Evolutionary conservation across 1,140 invertebrate genomes (phyloP), one percentile per base, ranked within the genome.

Genomic region (Chionoecetes opilio): DNA sequence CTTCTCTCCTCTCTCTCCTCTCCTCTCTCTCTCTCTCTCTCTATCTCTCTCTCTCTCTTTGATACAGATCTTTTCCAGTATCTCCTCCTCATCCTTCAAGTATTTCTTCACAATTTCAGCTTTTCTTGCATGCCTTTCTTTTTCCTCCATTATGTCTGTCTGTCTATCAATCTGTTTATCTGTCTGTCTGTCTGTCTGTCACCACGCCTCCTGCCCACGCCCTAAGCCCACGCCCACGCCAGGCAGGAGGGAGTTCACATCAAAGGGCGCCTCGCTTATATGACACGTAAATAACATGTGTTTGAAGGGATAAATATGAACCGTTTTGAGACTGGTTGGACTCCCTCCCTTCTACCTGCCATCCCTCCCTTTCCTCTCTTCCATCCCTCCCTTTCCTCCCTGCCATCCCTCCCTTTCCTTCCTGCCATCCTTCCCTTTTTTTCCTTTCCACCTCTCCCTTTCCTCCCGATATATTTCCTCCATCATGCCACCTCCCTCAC

Each of bases 121-220:
- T n/a, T n/a, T n/a, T n/a, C n/a, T n/a, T n/a, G n/a, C n/a, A n/a
- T 34, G 14, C 37, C 32, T 34, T 38, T 34, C 32, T n/a, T 26
- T 34, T 34, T 38, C n/a, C n/a, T 34, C 32, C 85, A 26, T 29
- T 87, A 11, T 86, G 14, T 86, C 85, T 86, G 14, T 86, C 85
- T 29, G 14, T 86, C 85, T 86, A 11, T 86, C 85, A 31, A 11
- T 87, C 85, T 87, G 31, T 87, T 32, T 87, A 29, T 87, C 85
- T 87, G 31, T 87, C 85, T 91, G 17, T 41, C 41, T 38, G n/a
- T 91, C 63, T 75, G 21, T 75, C 63, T 75, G 63, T 75, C 63
- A 26, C 63, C n/a, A 75, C 63, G 63, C 63, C 63, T 75, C 63
- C 26, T 75, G n/a, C 63, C 63, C 63, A 75, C 63, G 63, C 63